Conservation (phyloP, 1,140 invertebrate genomes). For the Asbolus verrucosus region DNA sequence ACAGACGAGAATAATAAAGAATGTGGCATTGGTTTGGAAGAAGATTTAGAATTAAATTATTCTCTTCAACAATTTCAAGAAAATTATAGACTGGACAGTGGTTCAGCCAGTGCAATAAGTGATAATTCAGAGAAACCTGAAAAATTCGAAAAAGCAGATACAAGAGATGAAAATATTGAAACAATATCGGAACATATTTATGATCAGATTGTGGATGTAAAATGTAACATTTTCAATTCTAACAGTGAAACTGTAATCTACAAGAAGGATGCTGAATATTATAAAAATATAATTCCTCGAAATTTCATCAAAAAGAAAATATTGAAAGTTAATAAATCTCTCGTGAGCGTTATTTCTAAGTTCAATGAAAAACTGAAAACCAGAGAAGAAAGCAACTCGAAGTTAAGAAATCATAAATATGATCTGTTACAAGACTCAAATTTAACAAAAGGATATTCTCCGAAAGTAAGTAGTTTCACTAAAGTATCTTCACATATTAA, state of each 20-base stretch:
- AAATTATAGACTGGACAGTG: no score
- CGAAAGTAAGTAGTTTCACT: background rate
- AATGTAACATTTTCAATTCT: background rate
- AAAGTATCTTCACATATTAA: conserved; percentile 19
- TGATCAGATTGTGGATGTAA: no score
- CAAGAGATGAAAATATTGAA: background rate
- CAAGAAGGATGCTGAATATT: background rate
- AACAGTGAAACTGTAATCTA: conserved; percentile 1
- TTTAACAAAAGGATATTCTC: background rate
- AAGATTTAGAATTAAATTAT: no score
- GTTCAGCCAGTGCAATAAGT: no score
- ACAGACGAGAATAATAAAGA: no score
- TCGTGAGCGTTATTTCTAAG: background rate
- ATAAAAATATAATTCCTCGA: background rate
- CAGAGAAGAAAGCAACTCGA: background rate
- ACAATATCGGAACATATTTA: conserved; percentile 7
- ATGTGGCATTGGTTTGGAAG: no score
- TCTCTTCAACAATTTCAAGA: no score
- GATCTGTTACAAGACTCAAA: conserved; percentile 3
- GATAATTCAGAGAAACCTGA: no score
- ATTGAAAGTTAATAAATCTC: conserved; percentile 3
- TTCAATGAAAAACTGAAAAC: conserved; percentile 5
- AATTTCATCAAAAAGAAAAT: background rate
- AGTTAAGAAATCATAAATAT: background rate
- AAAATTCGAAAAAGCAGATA: background rate